Conservation (phyloP, 2,888 invertebrate genomes). For the Diarsia mendica region DNA sequence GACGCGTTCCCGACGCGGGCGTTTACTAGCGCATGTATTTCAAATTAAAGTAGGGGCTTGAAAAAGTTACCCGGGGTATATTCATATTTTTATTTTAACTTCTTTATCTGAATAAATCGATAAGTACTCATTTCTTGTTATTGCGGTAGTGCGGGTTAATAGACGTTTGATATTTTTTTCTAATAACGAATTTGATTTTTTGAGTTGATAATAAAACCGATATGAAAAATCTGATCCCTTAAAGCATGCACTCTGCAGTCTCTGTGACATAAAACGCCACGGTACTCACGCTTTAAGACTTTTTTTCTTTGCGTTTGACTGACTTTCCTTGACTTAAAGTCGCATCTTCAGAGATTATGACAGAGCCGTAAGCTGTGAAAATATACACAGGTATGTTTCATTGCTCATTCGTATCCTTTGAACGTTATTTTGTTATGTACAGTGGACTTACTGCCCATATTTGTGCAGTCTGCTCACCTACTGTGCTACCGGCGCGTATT, state of each 20-base stretch:
- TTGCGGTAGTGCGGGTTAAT: too few relatives aligned
- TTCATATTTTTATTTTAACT: too few relatives aligned
- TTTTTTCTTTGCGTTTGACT: neutral
- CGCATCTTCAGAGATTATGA: neutral
- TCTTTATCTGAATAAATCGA: too few relatives aligned
- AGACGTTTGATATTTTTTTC: too few relatives aligned
- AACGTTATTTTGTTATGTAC: too few relatives aligned
- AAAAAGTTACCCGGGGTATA: too few relatives aligned
- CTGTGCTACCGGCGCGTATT: conserved; percentile 37
- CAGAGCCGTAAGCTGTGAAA: neutral
- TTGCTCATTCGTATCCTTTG: too few relatives aligned
- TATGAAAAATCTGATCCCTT: neutral
- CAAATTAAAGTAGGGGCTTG: too few relatives aligned
- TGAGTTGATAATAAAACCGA: neutral
- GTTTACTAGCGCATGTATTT: too few relatives aligned
- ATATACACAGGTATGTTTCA: too few relatives aligned
- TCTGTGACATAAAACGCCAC: neutral
- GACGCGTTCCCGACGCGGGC: neutral
- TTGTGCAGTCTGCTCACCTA: neutral
- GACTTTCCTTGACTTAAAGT: neutral
- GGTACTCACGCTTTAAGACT: neutral
- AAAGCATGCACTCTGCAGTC: neutral
- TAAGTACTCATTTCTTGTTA: neutral
- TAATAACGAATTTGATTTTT: too few relatives aligned
- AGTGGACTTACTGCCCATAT: neutral